These are phyloP conservation scores for Numenius arquata DNA, from an alignment of 2,113 vertebrate genomes.

Conservation along the genomic window DNA sequence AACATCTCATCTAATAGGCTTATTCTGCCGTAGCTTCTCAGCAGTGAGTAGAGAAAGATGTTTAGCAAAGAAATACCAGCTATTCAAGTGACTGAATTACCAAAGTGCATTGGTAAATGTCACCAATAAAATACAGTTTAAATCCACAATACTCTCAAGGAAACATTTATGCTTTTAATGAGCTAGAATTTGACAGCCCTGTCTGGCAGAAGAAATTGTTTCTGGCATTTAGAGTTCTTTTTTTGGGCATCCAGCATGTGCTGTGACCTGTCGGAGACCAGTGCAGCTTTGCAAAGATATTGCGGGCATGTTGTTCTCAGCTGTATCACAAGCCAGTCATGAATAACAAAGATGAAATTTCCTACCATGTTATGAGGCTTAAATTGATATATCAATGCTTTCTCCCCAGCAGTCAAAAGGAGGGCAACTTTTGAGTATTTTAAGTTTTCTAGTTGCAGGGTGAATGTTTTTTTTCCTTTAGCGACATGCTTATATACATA, in stretches of 20 bases:
- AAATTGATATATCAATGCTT: not conserved
- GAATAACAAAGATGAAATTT: not conserved
- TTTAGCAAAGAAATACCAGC: not conserved
- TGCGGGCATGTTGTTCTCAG: not conserved
- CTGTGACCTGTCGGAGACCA: not conserved
- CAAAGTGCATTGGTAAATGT: not conserved
- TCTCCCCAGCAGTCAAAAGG: not conserved
- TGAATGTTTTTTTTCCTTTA: not conserved
- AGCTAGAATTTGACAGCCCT: not conserved
- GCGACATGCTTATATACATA: not conserved
- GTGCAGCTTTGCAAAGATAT: not conserved
- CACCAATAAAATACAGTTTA: conserved; percentile 16
- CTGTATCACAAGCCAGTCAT: not conserved
- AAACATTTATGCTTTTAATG: conserved; percentile 17
- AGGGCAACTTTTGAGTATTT: not conserved
- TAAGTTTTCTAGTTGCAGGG: not conserved
- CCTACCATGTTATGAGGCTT: not conserved
- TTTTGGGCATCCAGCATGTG: not conserved
- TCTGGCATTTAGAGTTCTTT: not conserved
- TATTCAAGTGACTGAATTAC: not conserved
- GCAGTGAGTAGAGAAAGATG: not conserved
- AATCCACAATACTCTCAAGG: not conserved
- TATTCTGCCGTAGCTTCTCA: not conserved
- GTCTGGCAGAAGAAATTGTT: not conserved
- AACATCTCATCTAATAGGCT: not conserved